A percentile compares a stretch with the other conserved stretches of the same genome.
Evolutionary conservation across 2,888 invertebrate species (phyloP).

Genomic region (Anticlea derivata): DNA sequence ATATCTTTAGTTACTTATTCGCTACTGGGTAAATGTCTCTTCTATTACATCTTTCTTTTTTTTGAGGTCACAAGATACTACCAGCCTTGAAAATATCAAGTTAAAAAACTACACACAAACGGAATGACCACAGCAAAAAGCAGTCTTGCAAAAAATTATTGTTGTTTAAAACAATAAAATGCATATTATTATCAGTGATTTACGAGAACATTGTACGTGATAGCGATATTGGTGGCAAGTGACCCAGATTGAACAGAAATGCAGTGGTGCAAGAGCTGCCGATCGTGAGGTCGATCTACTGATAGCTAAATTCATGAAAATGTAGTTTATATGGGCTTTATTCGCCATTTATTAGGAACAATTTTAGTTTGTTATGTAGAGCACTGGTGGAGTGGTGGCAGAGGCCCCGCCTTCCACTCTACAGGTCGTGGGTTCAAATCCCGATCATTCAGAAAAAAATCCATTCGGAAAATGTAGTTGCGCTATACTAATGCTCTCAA

Average conservation of each 20-base stretch:
- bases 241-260: conserved; percentile 42
- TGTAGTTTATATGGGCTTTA: background rate
- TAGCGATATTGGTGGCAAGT: conserved; percentile 45
- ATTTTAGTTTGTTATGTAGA: background rate
- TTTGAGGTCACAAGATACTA: too few species aligned
- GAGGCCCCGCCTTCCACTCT: too few species aligned
- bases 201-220: conserved; percentile 22
- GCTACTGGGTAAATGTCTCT: too few species aligned
- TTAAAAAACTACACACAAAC: background rate
- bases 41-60: too few species aligned
- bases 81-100: background rate
- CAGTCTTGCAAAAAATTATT: conserved; percentile 5
- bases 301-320: conserved; percentile 6
- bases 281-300: conserved; percentile 35
- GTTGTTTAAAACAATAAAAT: conserved; percentile 9
- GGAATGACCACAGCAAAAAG: background rate
- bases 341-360: background rate
- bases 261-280: conserved; percentile 39
- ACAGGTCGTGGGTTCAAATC: too few species aligned
- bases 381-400: too few species aligned
- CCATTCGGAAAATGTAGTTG: too few species aligned
- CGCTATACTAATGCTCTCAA: too few species aligned
- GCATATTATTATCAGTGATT: conserved; percentile 12
- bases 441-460: too few species aligned
- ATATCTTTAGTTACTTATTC: too few species aligned